These are phyloP conservation scores for Chesias legatella DNA, from an alignment of 2,888 invertebrate genomes.

Conservation along the genomic window DNA sequence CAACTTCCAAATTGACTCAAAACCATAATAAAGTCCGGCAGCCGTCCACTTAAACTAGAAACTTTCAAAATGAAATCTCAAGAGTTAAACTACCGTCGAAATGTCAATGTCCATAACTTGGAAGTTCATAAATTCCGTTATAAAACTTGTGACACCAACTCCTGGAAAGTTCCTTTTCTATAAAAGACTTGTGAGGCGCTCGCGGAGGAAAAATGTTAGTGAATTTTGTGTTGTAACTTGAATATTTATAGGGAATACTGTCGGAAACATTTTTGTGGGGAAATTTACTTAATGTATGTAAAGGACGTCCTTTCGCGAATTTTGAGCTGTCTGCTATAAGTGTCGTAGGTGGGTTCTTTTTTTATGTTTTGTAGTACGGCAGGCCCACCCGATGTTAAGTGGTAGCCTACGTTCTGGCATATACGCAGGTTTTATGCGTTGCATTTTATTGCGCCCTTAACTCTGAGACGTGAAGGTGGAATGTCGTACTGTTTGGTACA, in stretches of 20 bases:
- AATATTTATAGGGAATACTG: slow-evolving; percentile 28
- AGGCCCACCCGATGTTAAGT: no score
- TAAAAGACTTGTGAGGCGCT: slow-evolving; percentile 17
- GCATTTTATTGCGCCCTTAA: no score
- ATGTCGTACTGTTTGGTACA: no score
- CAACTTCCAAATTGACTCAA: slow-evolving; percentile 8
- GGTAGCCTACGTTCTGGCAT: no score
- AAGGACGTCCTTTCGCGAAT: not conserved
- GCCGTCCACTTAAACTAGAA: slow-evolving; percentile 26
- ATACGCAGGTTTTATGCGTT: no score
- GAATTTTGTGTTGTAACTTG: slow-evolving; percentile 17
- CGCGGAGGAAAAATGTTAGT: slow-evolving; percentile 24
- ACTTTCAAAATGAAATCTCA: slow-evolving; percentile 40
- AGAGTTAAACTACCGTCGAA: slow-evolving; percentile 40
- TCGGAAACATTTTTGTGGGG: slow-evolving; percentile 6
- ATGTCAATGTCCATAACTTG: slow-evolving; percentile 47
- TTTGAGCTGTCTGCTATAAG: not conserved
- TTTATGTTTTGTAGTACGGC: no score
- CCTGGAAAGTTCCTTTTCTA: slow-evolving; percentile 29
- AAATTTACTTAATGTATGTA: not conserved
- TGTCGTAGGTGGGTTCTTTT: no score
- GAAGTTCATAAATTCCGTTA: slow-evolving; percentile 41
- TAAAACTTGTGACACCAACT: slow-evolving; percentile 48
- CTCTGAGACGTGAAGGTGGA: no score
- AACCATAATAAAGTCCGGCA: slow-evolving; percentile 20